Base-by-base conservation (phyloP, 1,140 invertebrate species). In the Cyrtorhinus lividipennis region DNA sequence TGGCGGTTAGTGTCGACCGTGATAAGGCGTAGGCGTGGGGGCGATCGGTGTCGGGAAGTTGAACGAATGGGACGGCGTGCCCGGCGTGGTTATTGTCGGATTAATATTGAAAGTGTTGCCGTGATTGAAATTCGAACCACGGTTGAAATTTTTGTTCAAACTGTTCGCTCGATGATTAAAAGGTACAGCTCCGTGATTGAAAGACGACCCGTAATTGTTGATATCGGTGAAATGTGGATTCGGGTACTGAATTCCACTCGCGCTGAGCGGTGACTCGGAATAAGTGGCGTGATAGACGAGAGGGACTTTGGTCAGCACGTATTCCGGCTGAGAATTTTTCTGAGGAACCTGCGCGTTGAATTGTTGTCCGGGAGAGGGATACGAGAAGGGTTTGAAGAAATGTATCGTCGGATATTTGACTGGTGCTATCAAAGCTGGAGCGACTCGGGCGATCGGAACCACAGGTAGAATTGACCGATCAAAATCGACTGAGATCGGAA, bases 251-350 rank as follows among this genome's bases (percentile, higher is more conserved):
- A n/a, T n/a, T 3, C 48, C 48, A 20, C 48, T 53, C 10, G 8
- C 5, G 20, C 8, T 10, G 12, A 5, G 8, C 18, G 48, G 48
- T 20, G 12, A 10, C 20, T 53, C 48, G 5, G 48, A 53, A 70
- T 26, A 59, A 23, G 24, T 59, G 58, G 58, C 58, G 58, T 59
- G 58, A 30, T 59, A 59, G n/a, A 59, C 58, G 2, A 59, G 26
- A 59, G 58, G 58, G 2, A 59, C 58, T 59, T 59, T 59, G 2
- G 58, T 59, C 3, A 59, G 27, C 24, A 59, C 24, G 26, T 26
- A 59, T 30, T 59, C 58, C 2, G 58, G 58, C 24, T 30, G 58
- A 12, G 27, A 24, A 5, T n/a, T 22, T 30, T 59, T 59, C 1
- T 15, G 18, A n/a, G 58, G 58, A n/a, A n/a, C n/a, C n/a, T n/a